These are phyloP conservation scores for Nomada fucata DNA, from an alignment of 2,888 invertebrate species.

Conservation along the genomic window DNA sequence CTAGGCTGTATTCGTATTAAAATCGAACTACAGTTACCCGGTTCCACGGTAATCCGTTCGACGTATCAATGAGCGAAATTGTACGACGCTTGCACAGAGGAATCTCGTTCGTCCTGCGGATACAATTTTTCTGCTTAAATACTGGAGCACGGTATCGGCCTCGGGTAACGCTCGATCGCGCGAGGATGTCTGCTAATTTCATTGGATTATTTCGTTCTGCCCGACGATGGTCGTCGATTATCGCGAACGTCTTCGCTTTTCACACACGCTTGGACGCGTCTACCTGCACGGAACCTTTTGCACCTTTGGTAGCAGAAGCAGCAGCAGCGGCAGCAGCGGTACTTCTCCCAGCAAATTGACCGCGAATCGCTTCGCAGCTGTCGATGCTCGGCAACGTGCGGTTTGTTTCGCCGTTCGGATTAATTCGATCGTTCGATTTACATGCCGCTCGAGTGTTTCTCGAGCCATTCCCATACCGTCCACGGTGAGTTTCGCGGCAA, in stretches of 20 bases:
- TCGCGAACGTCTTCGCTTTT: neutral
- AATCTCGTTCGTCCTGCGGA: constrained; percentile 10
- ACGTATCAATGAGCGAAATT: constrained; percentile 27
- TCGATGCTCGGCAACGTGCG: constrained; percentile 7
- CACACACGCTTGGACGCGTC: too few species aligned
- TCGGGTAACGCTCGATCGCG: neutral
- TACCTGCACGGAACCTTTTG: neutral
- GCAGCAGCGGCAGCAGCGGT: neutral
- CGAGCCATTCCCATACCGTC: neutral
- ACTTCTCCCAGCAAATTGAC: neutral
- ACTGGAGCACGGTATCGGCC: neutral
- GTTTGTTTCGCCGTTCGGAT: neutral
- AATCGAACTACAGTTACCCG: neutral
- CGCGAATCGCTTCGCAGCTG: constrained; percentile 10
- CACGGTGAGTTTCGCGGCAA: neutral
- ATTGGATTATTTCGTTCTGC: too few species aligned
- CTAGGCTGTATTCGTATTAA: neutral
- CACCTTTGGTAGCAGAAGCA: neutral
- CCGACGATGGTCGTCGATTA: neutral
- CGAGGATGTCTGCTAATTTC: too few species aligned
- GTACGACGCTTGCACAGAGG: neutral
- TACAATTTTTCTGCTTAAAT: constrained; percentile 29
- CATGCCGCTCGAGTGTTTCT: neutral
- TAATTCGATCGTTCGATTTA: constrained; percentile 13
- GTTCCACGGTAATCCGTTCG: neutral